These are phyloP conservation scores for Mormyrus hasselquistii DNA, from an alignment of 2,797 vertebrate genomes.

Conservation along the genomic window DNA sequence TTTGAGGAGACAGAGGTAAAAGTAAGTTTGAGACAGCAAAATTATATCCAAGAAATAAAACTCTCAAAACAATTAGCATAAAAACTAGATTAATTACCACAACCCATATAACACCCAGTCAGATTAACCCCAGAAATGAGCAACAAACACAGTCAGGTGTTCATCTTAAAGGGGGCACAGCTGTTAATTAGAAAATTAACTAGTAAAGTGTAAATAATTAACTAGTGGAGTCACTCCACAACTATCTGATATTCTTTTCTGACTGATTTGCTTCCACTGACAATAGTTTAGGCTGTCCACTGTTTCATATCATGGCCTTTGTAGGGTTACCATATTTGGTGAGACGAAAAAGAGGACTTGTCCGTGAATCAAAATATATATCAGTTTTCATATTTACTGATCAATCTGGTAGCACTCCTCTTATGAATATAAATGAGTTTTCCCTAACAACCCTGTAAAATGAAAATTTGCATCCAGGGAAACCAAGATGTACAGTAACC, in stretches of 20 bases:
- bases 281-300: not conserved
- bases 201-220: not conserved
- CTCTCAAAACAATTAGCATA: not conserved
- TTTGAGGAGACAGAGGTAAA: not conserved
- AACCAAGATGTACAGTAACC: not conserved
- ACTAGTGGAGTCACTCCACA: not conserved
- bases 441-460: not conserved
- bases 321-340: not conserved
- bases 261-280: not conserved
- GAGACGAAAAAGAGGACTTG: not conserved
- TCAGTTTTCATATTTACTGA: not conserved
- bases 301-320: not conserved
- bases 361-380: not conserved
- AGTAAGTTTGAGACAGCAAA: not conserved
- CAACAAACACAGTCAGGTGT: not conserved
- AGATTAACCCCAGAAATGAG: not conserved
- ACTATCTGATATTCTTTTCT: not conserved
- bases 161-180: not conserved
- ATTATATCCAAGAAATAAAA: not conserved
- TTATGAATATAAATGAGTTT: not conserved
- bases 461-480: not conserved
- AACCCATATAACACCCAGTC: not conserved
- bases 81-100: not conserved
- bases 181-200: not conserved
- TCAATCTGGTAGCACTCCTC: not conserved